Percentiles rank a stretch among this genome's conserved stretches.
These are phyloP conservation scores for Chirona hameri DNA, from an alignment of 2,888 invertebrate genomes.

Conservation along the genomic window DNA sequence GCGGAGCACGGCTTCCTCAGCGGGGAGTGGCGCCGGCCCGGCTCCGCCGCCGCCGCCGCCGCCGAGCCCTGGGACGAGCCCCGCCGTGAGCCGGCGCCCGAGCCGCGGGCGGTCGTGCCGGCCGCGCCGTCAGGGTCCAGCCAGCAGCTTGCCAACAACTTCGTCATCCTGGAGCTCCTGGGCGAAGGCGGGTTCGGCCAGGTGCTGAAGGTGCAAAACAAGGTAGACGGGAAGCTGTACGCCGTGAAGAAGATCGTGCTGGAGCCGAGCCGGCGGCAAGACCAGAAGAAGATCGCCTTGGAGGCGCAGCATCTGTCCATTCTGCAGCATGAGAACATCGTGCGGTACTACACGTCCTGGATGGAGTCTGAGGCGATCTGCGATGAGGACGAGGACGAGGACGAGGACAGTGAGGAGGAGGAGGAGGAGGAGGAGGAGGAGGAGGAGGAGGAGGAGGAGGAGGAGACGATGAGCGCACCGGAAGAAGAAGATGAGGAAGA, in stretches of 20 bases:
- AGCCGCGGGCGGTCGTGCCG: conserved; percentile 32
- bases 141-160: conserved; percentile 47
- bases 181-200: conserved; percentile 96
- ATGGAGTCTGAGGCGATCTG: conserved; percentile 65
- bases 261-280: conserved; percentile 73
- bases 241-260: conserved; percentile 91
- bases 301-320: conserved; percentile 92
- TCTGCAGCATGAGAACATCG: conserved; percentile 95
- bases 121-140: conserved; percentile 49
- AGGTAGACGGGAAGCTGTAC: conserved; percentile 86
- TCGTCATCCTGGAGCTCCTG: conserved; percentile 66
- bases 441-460: not conserved
- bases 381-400: conserved; percentile 33
- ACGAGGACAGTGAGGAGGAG: conserved; percentile 36
- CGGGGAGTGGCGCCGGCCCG: conserved; percentile 46
- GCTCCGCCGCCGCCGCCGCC: conserved; percentile 38
- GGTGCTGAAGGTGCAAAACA: conserved; percentile 90
- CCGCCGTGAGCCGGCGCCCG: conserved; percentile 38
- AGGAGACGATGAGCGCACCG: no score
- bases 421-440: not conserved
- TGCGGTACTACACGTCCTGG: conserved; percentile 96
- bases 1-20: conserved; percentile 69
- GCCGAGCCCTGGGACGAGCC: conserved; percentile 38
- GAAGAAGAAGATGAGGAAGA: not conserved
- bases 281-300: conserved; percentile 85